These are phyloP conservation scores for Cnemophilus loriae DNA, from an alignment of 2,113 vertebrate species.

Conservation along the genomic window DNA sequence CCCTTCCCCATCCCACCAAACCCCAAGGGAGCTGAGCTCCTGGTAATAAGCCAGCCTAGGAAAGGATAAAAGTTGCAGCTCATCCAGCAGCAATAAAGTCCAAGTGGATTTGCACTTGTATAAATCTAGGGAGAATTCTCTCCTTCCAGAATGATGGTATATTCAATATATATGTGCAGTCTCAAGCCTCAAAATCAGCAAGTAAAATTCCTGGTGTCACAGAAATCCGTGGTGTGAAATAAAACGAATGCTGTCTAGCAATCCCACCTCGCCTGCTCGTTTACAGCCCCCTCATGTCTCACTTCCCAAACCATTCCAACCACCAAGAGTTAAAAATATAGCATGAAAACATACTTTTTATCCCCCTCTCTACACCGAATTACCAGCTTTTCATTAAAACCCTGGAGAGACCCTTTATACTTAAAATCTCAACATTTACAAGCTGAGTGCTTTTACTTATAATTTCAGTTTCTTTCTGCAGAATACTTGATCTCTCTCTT, in stretches of 20 bases:
- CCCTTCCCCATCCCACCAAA: not conserved
- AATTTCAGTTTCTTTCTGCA: conserved; percentile 34
- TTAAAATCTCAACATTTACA: conserved; percentile 52
- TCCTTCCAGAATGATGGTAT: not conserved
- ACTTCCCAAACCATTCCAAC: conserved; percentile 35
- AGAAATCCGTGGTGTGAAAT: conserved; percentile 56
- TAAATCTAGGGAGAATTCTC: conserved; percentile 36
- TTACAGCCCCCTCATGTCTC: conserved; percentile 48
- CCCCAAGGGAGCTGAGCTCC: not conserved
- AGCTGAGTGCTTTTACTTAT: conserved; percentile 59
- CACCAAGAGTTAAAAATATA: conserved; percentile 39
- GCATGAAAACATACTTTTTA: not conserved
- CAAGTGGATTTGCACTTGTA: conserved; percentile 9
- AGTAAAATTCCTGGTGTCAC: conserved; percentile 66
- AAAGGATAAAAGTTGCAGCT: conserved; percentile 3
- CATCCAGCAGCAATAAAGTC: conserved; percentile 11
- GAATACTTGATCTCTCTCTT: conserved; percentile 35
- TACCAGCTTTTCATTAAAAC: conserved; percentile 44
- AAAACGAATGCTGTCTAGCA: conserved; percentile 52
- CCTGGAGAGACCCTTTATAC: conserved; percentile 33
- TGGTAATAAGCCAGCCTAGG: not conserved
- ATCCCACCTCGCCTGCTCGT: conserved; percentile 11
- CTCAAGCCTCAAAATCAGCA: conserved; percentile 57
- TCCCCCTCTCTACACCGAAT: not conserved
- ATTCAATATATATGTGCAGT: not conserved